Conservation (phyloP, 2,113 vertebrate genomes). For the Malaclemys terrapin region DNA sequence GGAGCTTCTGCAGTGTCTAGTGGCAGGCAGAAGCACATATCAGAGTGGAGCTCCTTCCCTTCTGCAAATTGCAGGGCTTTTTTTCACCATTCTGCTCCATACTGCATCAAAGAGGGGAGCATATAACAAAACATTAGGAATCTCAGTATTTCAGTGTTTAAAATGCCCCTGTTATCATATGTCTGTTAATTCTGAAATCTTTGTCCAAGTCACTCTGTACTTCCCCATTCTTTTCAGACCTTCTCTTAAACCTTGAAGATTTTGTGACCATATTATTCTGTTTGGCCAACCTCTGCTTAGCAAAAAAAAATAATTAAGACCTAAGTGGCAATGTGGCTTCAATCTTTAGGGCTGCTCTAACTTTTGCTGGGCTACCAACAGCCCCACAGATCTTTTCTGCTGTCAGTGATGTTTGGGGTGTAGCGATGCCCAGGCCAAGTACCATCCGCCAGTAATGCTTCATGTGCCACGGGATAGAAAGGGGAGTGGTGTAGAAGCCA, state of each 20-base stretch:
- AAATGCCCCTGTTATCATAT: not conserved
- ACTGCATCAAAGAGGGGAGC: not conserved
- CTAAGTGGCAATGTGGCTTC: not conserved
- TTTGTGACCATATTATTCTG: not conserved
- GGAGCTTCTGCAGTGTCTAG: not conserved
- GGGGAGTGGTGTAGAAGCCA: not conserved
- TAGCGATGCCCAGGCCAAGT: not conserved
- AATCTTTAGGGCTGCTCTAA: not conserved
- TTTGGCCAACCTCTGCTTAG: not conserved
- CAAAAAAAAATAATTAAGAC: not conserved
- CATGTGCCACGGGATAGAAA: not conserved
- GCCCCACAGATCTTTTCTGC: not conserved
- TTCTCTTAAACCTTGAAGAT: not conserved
- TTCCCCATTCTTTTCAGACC: not conserved
- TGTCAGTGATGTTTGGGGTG: not conserved
- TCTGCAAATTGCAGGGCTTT: not conserved
- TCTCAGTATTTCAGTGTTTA: not conserved
- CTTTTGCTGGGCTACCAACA: not conserved
- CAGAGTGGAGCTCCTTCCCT: not conserved
- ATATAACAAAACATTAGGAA: not conserved
- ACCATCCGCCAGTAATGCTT: not conserved
- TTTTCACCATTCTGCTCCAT: not conserved
- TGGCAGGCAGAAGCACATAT: not conserved
- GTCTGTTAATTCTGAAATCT: not conserved
- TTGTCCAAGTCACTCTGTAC: not conserved